These are phyloP conservation scores for Laticauda colubrina DNA, from an alignment of 2,113 vertebrate genomes.

Conservation along the genomic window DNA sequence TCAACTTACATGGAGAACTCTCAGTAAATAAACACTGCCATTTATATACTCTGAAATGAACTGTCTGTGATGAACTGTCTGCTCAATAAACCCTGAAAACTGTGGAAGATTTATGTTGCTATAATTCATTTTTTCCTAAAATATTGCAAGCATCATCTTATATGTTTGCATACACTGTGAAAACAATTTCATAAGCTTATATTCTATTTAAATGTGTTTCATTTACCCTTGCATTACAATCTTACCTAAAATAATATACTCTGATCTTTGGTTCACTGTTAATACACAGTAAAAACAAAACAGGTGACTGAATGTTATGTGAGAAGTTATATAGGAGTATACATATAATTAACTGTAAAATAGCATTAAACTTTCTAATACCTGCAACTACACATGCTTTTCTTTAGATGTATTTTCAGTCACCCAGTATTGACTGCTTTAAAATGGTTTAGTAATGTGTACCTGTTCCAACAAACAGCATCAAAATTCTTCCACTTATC, in stretches of 20 bases:
- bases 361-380: conserved; percentile 35
- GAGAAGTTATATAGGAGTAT: conserved; percentile 24
- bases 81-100: conserved; percentile 7
- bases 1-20: not conserved
- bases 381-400: conserved; percentile 48
- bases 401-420: conserved; percentile 45
- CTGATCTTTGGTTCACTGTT: conserved; percentile 37
- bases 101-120: conserved; percentile 30
- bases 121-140: conserved; percentile 36
- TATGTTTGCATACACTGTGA: conserved; percentile 54
- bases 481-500: conserved; percentile 62
- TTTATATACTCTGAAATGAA: not conserved
- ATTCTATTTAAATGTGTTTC: conserved; percentile 61
- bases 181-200: conserved; percentile 55
- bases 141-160: conserved; percentile 49
- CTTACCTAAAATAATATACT: conserved; percentile 55
- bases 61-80: not conserved
- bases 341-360: conserved; percentile 44
- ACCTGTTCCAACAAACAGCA: conserved; percentile 59
- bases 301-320: conserved; percentile 38
- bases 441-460: conserved; percentile 59
- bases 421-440: conserved; percentile 53
- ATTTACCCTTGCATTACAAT: conserved; percentile 56
- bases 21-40: conserved; percentile 8
- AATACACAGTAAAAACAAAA: conserved; percentile 47